Base-by-base conservation (phyloP, 2,113 vertebrate species). In the Anas platyrhynchos region DNA sequence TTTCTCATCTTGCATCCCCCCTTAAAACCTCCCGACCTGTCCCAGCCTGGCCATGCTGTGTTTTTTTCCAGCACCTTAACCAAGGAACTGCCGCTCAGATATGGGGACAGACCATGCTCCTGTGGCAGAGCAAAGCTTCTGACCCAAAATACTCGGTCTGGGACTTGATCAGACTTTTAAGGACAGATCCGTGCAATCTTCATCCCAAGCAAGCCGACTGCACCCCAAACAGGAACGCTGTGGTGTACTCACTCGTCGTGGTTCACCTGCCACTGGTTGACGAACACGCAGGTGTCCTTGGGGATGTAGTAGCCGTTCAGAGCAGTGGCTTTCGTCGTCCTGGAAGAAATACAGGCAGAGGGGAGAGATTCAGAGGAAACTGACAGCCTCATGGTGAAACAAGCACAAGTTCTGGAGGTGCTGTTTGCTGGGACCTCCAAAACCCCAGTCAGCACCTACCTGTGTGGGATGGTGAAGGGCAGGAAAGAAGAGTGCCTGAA, bases 251-350 rank as follows among this genome's bases (percentile, higher is more conserved):
- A 99, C 99, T 97, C 96, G 21, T 99, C 98, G 0, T 99, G 99
- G 96, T 99, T 99, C 93, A 99, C 97, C 83, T 99, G 99, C 99
- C 99, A 99, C 97, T 99, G 99, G 97, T 99, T 99, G 95, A 99
- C 93, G 79, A 99, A 99, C 88, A 99, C 97, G 4, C 99, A 99
- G 8, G 97, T 98, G 79, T 98, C 97, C 97, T 99, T 99, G 23
- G 99, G 99, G 91, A 99, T 99, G 92, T 98, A 99, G 87, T 97
- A 99, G 44, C 99, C 99, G 0, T 98, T 98, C 74, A 99, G 86
- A 10, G 59, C 98, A 0, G 99, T 99, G 16, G 98, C 97, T 96
- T 97, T 98, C 0, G 98, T 98, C 0, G 99, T 98, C 78, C 99
- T 99, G 94, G n/a, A 97, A 97, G 82, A 52, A 32, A 36, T 3